Evolutionary conservation across 92 coral and sea anemone genomes (phyloP), one percentile per base, ranked within the genome.

Genomic region (Blastomussa wellsi): DNA sequence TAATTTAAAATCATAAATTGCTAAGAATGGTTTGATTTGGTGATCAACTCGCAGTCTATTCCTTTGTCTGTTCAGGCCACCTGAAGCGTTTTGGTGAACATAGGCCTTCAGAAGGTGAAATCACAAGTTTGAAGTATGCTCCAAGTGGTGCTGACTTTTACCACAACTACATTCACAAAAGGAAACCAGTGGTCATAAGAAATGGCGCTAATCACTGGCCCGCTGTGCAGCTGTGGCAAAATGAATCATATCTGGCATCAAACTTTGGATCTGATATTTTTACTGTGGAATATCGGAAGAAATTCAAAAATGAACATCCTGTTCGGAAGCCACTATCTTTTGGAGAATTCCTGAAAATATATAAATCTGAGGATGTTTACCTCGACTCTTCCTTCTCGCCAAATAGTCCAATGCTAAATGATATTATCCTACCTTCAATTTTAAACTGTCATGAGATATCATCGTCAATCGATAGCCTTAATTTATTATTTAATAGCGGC

Each of bases 121-220:
- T 95, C 5, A 71, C 88, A 66, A 79, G 90, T 33, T 72, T 97
- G 76, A 88, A 88, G 76, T 97, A 88, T 80, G 90, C 99, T 55
- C 98, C 97, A 7, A 89, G 96, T 81, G 88, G 98, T 1, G 83
- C 91, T 22, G 95, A 91, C 88, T 97, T 97, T 77, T 97, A 97
- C 75, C 88, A 91, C 66, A 90, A 96, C 71, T 97, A 86, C 31
- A 88, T 97, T 32, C 88, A 90, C 72, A 86, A 89, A 26, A 76
- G 99, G 83, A 83, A 77, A 77, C 99, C 99, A 8, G 96, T 93
- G 17, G 91, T 97, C 15, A 88, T 97, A n/a, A 93, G 93, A 33
- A 89, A 86, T n/a, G 98, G 94, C 20, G 99, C 95, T 73, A 86
- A 78, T 39, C 93, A 94, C 85, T 97, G 99, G 99, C 95, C 96